Conservation (phyloP, 2,797 vertebrate genomes). For the Peromyscus eremicus region DNA sequence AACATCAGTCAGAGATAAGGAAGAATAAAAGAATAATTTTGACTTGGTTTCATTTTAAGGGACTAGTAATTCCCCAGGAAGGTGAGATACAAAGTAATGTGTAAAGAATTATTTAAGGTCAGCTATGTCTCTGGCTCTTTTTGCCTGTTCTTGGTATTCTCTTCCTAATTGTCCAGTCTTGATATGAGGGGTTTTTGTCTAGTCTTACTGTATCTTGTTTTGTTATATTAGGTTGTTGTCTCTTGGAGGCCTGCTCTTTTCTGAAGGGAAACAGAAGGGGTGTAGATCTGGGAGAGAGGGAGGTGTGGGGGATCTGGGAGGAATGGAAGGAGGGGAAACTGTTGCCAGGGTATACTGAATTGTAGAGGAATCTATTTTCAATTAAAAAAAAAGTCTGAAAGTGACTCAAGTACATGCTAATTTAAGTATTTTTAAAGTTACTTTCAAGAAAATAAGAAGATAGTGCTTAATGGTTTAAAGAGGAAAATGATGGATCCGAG, state of each 20-base stretch:
- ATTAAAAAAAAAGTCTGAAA: neutral
- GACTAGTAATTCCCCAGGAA: neutral
- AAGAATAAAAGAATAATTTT: neutral
- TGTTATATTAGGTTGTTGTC: neutral
- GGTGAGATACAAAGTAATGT: neutral
- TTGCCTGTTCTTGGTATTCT: too few relatives aligned
- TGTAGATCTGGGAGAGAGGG: neutral
- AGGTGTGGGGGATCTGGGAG: neutral
- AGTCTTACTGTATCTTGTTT: neutral
- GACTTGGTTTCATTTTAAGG: neutral
- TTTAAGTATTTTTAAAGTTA: neutral
- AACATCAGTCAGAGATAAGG: neutral
- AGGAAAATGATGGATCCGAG: neutral
- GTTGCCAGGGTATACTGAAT: neutral
- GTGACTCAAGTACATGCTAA: neutral
- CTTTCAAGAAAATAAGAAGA: neutral
- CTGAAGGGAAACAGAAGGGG: neutral
- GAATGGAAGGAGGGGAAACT: neutral
- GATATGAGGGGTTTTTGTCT: too few relatives aligned
- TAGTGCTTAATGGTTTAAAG: neutral
- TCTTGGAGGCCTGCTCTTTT: neutral
- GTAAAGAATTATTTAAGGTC: neutral
- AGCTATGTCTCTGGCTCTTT: neutral
- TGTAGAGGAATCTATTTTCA: neutral
- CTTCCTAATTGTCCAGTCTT: neutral